These are phyloP conservation scores for Phylloscopus trochiloides DNA, from an alignment of 2,113 vertebrate genomes.

Conservation along the genomic window DNA sequence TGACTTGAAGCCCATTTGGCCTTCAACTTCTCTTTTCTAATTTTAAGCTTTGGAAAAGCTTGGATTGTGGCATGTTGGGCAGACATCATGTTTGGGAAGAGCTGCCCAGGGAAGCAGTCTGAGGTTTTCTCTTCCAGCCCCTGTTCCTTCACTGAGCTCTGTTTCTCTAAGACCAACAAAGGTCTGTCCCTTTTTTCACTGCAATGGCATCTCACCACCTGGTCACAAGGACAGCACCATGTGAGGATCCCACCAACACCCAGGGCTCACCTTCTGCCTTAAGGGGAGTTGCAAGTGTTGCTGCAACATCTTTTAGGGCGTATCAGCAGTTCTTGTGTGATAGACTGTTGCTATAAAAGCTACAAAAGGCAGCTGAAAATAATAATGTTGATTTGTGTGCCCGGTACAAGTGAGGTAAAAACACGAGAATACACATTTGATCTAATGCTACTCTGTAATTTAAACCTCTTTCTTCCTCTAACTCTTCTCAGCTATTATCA, in stretches of 20 bases:
- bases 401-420: background rate
- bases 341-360: background rate
- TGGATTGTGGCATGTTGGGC: fast-evolving
- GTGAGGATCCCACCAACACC: background rate
- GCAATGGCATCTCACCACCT: fast-evolving
- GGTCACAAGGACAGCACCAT: background rate
- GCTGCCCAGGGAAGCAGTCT: background rate
- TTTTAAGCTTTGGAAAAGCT: background rate
- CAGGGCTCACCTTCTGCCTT: background rate
- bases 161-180: fast-evolving
- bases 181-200: fast-evolving
- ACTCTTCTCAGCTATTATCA: background rate
- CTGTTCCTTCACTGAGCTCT: background rate
- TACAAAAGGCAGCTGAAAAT: background rate
- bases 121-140: background rate
- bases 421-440: background rate
- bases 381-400: background rate
- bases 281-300: background rate
- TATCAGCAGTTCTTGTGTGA: background rate
- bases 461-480: background rate
- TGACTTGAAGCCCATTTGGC: background rate
- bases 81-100: background rate
- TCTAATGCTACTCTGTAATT: background rate
- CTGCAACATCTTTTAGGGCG: fast-evolving
- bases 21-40: background rate